Base-by-base conservation (phyloP, 2,113 vertebrate genomes). In the Heliornis fulica region DNA sequence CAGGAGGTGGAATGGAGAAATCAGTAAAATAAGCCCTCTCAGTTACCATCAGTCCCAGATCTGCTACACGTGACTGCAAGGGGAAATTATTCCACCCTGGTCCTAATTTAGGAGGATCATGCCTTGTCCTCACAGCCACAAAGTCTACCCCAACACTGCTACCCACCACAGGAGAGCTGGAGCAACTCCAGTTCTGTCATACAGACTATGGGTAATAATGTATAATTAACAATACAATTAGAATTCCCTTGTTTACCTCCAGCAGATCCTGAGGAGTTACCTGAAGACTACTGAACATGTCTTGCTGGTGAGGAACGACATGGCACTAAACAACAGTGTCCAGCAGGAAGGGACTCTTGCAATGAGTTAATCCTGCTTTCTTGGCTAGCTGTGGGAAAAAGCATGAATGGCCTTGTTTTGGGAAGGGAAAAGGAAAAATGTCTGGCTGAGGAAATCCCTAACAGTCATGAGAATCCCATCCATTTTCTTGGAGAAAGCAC, bases 241-340 rank as follows among this genome's bases (percentile, higher is more conserved):
- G 45, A 64, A 51, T 28, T 32, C 36, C 36, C 36, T 17, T 40
- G 34, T 22, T 57, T 3, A 6, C 7, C 68, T 70, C 21, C 25
- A 43, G 59, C 9, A 68, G 65, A 15, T 61, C 36, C 25, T 76
- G 56, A 46, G 43, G 38, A 64, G n/a, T 2, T 5, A 59, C 9
- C 8, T 69, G 45, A 41, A 76, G 6, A 6, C 38, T 65, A 48
- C 61, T 75, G 41, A 80, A 19, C 32, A 34, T 20, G 48, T 63
- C 34, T 10, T 50, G 69, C 31, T 53, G 15, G 26, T n/a, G 43
- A 0, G 1, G 48, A 64, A 15, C 25, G 31, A 51, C 0, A 1
- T 32, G 43, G 29, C 38, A 51, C 36, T 56, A 43, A 61, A 48
- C 21, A 40, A 21, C 36, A 57, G 25, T 32, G 51, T 13, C 23